These are phyloP conservation scores for Tetramorium parvispinum DNA, from an alignment of 1,140 invertebrate species.

Conservation along the genomic window DNA sequence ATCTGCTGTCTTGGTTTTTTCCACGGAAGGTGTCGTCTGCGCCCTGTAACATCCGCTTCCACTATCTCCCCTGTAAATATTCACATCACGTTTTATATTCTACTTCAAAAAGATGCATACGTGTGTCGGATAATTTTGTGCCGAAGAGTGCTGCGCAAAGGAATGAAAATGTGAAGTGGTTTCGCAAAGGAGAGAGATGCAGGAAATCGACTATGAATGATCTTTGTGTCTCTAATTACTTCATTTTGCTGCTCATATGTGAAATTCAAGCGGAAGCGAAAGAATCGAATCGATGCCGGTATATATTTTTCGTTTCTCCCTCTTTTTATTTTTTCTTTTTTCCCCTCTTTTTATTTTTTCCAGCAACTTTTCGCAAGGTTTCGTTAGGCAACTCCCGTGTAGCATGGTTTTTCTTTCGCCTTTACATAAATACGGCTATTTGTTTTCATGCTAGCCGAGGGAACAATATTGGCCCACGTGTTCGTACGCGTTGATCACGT, in stretches of 20 bases:
- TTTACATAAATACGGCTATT: constrained; percentile 40
- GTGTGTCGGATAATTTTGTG: constrained; percentile 41
- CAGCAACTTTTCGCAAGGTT: not conserved
- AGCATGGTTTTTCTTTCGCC: constrained; percentile 14
- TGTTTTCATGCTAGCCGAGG: not conserved
- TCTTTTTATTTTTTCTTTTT: constrained; percentile 21
- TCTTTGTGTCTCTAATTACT: constrained; percentile 22
- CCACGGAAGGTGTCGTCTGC: not conserved
- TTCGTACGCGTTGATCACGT: constrained; percentile 3
- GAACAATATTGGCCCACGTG: constrained; percentile 41
- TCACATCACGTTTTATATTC: constrained; percentile 46
- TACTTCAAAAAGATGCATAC: constrained; percentile 47
- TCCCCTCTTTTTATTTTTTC: constrained; percentile 6
- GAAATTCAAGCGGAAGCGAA: not conserved
- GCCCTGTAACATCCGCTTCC: not conserved
- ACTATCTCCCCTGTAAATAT: constrained; percentile 27
- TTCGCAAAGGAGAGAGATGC: not conserved
- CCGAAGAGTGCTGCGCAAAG: not conserved
- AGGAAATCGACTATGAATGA: not conserved
- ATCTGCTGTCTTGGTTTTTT: not conserved
- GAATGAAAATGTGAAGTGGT: not conserved
- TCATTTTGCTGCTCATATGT: not conserved
- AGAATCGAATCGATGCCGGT: not conserved
- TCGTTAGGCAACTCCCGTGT: not conserved
- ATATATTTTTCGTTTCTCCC: not conserved